Evolutionary conservation across 2,888 invertebrate species (phyloP), one percentile per base, ranked within the genome.

Genomic region (Strigamia transsilvanica): DNA sequence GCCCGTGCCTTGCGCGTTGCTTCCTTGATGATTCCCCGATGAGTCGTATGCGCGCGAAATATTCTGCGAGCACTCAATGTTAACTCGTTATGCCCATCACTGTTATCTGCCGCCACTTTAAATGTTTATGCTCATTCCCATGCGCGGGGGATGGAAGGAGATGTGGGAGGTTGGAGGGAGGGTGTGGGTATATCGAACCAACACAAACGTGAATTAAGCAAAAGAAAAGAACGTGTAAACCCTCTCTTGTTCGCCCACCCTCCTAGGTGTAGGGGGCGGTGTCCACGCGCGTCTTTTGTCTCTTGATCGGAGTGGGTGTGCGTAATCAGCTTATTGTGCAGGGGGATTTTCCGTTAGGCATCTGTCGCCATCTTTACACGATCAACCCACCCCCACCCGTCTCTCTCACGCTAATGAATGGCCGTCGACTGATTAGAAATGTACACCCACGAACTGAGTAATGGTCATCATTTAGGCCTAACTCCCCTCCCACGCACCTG

Each of bases 1-100:
- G 46, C 46, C 46, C 46, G 46, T 46, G 46, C 46, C 46, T 46
- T 46, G 46, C 46, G 46, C 46, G 46, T 46, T 46, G 15, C 46
- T 46, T 46, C 46, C 46, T 46, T 46, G 46, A 46, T 46, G 46
- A 46, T 46, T 46, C 46, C 46, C 46, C 46, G 46, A 46, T 46
- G 46, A 46, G 46, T 46, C 46, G 46, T 46, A 46, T n/a, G 46
- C 46, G 46, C 46, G 46, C 46, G 46, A 46, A 46, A 46, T 46
- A 46, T 46, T 46, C 46, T 46, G 46, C 46, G 46, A 46, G 46
- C 46, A 46, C 46, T 46, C 46, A 46, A 46, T 46, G 46, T 46
- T 46, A 46, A 46, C 46, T 46, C 46, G 46, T 46, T 46, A 46
- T 46, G 46, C 46, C 46, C 46, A 46, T 46, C 46, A 46, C 46